These are phyloP conservation scores for Glossophaga mutica DNA, from an alignment of 2,797 vertebrate genomes.

Conservation along the genomic window DNA sequence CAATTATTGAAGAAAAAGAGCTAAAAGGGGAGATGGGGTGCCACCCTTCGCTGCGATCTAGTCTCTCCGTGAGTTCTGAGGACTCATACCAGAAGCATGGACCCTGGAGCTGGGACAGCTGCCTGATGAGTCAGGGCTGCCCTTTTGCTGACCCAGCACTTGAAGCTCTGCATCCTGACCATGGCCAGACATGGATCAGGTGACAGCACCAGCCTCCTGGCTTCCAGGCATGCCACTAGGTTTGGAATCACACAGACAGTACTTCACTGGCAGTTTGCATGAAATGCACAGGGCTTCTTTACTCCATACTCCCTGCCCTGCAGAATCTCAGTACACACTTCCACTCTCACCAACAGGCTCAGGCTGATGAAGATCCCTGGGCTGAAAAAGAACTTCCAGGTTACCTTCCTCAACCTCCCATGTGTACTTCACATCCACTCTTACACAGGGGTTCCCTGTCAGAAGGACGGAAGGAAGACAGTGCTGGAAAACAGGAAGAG, in stretches of 20 bases:
- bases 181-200: background rate
- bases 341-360: background rate
- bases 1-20: background rate
- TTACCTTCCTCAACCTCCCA: background rate
- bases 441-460: background rate
- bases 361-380: background rate
- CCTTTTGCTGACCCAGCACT: background rate
- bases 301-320: accelerated
- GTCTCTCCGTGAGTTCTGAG: background rate
- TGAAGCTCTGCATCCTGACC: background rate
- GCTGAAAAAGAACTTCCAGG: background rate
- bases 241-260: background rate
- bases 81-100: background rate
- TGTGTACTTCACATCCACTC: background rate
- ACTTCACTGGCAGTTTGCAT: background rate
- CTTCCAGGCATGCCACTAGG: background rate
- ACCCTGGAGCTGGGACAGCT: background rate
- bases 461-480: background rate
- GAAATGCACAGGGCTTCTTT: background rate
- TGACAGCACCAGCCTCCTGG: background rate
- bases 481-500: background rate
- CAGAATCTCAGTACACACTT: background rate
- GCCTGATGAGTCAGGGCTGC: background rate
- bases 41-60: background rate
- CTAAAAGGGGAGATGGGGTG: background rate